Evolutionary conservation across 2,797 vertebrate species (phyloP).

Genomic region (Girardinus metallicus): DNA sequence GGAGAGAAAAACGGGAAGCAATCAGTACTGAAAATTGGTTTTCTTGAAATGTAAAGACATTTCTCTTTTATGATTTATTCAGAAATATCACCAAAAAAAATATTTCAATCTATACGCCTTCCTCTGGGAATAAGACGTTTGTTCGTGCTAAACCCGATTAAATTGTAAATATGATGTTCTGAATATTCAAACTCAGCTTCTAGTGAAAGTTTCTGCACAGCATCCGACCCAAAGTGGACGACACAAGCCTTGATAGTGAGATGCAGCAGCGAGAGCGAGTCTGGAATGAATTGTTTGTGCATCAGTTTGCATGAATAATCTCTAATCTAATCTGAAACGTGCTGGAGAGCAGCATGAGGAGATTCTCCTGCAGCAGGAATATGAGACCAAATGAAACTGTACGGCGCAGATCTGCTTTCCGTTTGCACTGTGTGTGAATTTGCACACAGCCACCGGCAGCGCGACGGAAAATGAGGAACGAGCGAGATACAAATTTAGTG

Average conservation of each 20-base stretch:
- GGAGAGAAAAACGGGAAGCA: neutral
- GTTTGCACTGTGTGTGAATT: conserved; percentile 59
- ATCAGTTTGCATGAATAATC: conserved; percentile 37
- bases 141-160: neutral
- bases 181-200: neutral
- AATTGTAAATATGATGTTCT: neutral
- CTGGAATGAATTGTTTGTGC: conserved; percentile 15
- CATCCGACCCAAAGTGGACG: neutral
- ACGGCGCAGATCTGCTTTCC: conserved; percentile 34
- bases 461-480: conserved; percentile 41
- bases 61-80: neutral
- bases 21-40: neutral
- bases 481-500: conserved; percentile 31
- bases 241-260: neutral
- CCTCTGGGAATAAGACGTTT: neutral
- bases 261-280: neutral
- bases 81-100: neutral
- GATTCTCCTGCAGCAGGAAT: conserved; percentile 37
- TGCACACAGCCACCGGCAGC: conserved; percentile 60
- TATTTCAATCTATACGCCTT: neutral
- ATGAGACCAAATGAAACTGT: conserved; percentile 41
- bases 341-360: conserved; percentile 17
- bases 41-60: neutral
- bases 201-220: neutral
- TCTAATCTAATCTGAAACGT: conserved; percentile 40